These are phyloP conservation scores for Cryptophagus acutangulus DNA, from an alignment of 2,888 invertebrate species.

Conservation along the genomic window DNA sequence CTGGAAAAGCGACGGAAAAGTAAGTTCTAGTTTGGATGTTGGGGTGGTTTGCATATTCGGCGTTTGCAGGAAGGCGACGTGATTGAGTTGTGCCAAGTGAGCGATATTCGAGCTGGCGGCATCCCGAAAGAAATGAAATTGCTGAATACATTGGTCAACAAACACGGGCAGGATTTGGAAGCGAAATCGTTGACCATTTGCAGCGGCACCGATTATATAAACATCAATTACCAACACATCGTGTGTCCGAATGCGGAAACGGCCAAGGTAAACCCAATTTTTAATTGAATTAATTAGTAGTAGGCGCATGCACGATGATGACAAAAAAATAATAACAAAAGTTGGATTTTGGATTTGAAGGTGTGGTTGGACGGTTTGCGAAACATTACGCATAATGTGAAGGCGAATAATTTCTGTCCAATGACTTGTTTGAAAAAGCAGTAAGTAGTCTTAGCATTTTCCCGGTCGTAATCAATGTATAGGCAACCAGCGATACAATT, in stretches of 20 bases:
- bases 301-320: constrained; percentile 1
- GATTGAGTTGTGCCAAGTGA: constrained; percentile 96
- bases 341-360: constrained; percentile 55
- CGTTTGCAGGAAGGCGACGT: constrained; percentile 93
- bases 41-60: constrained; percentile 1
- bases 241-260: constrained; percentile 89
- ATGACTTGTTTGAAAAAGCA: constrained; percentile 98
- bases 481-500: too few species aligned
- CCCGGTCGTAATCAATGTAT: background rate
- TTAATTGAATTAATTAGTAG: too few species aligned
- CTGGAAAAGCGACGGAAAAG: constrained; percentile 95
- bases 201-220: constrained; percentile 97
- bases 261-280: constrained; percentile 69
- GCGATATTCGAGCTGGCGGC: constrained; percentile 91
- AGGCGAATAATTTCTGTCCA: constrained; percentile 98
- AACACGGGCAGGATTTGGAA: constrained; percentile 77
- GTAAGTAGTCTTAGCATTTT: constrained; percentile 63
- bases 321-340: background rate
- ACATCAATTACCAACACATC: constrained; percentile 96
- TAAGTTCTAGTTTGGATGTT: constrained; percentile 48
- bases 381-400: constrained; percentile 95
- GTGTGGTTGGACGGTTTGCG: constrained; percentile 93
- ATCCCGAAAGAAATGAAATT: constrained; percentile 87
- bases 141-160: constrained; percentile 66
- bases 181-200: constrained; percentile 95